These are phyloP conservation scores for Clunio marinus DNA, from an alignment of 2,888 invertebrate species.

Conservation along the genomic window DNA sequence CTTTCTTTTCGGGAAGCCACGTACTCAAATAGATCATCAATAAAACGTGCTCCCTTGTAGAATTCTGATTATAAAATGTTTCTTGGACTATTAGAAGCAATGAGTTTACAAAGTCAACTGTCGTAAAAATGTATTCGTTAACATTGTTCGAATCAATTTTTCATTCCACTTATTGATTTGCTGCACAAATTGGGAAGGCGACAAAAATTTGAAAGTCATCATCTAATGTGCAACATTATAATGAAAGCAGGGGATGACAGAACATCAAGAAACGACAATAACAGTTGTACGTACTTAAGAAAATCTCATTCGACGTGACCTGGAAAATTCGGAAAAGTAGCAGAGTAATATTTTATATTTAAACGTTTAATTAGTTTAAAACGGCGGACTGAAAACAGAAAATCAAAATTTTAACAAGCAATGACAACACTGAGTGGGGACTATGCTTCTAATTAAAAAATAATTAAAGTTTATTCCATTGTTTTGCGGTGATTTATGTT, in stretches of 20 bases:
- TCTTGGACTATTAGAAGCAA: too few relatives aligned
- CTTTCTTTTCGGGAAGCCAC: too few relatives aligned
- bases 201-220: slow-evolving; percentile 35
- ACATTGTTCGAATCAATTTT: not conserved
- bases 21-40: too few relatives aligned
- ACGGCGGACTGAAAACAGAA: too few relatives aligned
- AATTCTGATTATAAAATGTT: too few relatives aligned
- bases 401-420: too few relatives aligned
- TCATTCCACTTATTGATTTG: not conserved
- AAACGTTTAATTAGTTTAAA: not conserved
- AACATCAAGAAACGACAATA: not conserved
- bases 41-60: too few relatives aligned
- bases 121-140: too few relatives aligned
- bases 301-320: not conserved
- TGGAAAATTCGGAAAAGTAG: too few relatives aligned
- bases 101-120: too few relatives aligned
- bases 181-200: not conserved
- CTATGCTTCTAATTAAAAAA: slow-evolving; percentile 26
- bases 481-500: slow-evolving; percentile 28
- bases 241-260: not conserved
- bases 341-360: too few relatives aligned
- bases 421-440: not conserved
- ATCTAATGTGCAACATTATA: slow-evolving; percentile 3
- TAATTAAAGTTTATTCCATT: slow-evolving; percentile 11
- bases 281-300: not conserved